Percentiles rank a stretch among this genome's conserved stretches.
Evolutionary conservation across 2,113 vertebrate genomes (phyloP).

Genomic region (Struthidea cinerea): DNA sequence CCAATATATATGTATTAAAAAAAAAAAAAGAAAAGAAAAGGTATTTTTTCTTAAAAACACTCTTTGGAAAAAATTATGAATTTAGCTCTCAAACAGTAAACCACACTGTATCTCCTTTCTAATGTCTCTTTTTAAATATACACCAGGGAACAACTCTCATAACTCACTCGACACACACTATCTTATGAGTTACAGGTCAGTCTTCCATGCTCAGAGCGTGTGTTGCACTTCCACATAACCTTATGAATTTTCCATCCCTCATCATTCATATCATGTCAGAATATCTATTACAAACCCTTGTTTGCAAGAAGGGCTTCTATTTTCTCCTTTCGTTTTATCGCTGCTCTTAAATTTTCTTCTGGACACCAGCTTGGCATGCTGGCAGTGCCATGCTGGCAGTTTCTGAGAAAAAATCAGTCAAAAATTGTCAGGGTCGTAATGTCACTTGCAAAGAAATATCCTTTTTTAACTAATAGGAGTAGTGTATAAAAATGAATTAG

Average conservation of each 20-base stretch:
- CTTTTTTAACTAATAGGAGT: not conserved
- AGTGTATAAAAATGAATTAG: not conserved
- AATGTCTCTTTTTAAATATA: conserved; percentile 31
- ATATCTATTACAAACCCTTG: conserved; percentile 43
- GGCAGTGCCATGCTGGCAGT: not conserved
- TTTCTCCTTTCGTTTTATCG: conserved; percentile 34
- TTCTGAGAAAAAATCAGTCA: conserved; percentile 11
- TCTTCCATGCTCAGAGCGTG: not conserved
- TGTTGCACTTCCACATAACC: not conserved
- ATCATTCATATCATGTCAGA: conserved; percentile 19
- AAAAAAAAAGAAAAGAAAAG: not conserved
- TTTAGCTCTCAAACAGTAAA: conserved; percentile 23
- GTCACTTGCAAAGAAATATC: conserved; percentile 1
- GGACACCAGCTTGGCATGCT: conserved; percentile 11
- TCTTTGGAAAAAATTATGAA: not conserved
- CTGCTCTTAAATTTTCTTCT: conserved; percentile 38
- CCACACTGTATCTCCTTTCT: not conserved
- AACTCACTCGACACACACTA: not conserved
- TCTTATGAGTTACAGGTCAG: conserved; percentile 52
- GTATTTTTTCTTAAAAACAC: not conserved
- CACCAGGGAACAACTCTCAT: not conserved
- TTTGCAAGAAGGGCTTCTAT: conserved; percentile 27
- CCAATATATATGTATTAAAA: not conserved
- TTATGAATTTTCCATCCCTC: conserved; percentile 52
- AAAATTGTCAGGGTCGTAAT: not conserved